A percentile compares a stretch with the other conserved stretches of the same genome.
phyloP scores from a whole-genome alignment of 2,113 vertebrate species.

The Pyrgilauda ruficollis region DNA sequence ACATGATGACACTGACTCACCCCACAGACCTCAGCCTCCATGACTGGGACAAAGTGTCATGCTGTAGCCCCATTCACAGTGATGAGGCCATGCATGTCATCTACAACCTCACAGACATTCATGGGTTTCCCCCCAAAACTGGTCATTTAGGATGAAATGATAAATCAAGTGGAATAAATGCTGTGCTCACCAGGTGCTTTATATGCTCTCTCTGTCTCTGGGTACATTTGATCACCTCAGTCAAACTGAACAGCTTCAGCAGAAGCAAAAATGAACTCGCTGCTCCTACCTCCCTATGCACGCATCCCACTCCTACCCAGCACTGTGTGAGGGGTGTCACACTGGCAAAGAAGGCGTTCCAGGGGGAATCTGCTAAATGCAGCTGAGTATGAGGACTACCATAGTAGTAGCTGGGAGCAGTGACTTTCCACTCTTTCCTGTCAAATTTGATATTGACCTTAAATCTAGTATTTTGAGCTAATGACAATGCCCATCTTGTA shows the following conservation, averaged over 20 bases:
- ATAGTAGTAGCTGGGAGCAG: background rate
- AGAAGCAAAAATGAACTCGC: background rate
- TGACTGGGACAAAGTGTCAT: background rate
- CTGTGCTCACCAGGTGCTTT: background rate
- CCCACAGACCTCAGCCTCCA: background rate
- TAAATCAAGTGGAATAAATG: background rate
- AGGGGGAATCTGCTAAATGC: background rate
- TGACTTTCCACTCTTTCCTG: background rate
- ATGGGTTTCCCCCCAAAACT: background rate
- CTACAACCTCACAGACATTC: accelerated
- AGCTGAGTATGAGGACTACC: background rate
- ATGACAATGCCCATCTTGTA: background rate
- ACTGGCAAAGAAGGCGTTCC: background rate
- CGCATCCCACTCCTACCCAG: background rate
- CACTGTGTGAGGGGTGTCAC: background rate
- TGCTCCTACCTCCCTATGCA: background rate
- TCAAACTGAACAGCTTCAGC: background rate
- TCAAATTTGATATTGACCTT: background rate
- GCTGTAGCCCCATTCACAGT: background rate
- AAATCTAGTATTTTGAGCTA: background rate
- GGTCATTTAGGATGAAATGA: background rate
- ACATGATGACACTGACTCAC: background rate
- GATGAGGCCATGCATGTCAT: background rate
- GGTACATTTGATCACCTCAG: background rate
- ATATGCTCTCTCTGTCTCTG: background rate